Percentiles rank a stretch among this genome's conserved stretches.
Evolutionary conservation across 1,140 invertebrate genomes (phyloP).

Genomic region (Nephila pilipes): DNA sequence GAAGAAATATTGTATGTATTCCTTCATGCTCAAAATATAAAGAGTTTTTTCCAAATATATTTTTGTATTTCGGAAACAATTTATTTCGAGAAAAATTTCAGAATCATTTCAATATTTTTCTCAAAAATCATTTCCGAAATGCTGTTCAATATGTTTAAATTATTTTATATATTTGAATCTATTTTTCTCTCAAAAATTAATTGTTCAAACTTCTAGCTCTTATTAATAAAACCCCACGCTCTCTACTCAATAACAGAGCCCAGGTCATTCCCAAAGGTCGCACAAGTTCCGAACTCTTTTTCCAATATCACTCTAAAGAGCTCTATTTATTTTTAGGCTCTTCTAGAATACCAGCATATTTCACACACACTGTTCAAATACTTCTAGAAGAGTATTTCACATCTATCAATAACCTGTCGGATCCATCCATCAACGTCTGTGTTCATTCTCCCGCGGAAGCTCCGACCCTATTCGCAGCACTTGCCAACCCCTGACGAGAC

Average conservation of each 20-base stretch:
- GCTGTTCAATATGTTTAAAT: too few relatives aligned
- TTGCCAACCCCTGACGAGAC: slow-evolving; percentile 2
- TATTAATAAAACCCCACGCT: background rate
- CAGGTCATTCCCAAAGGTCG: background rate
- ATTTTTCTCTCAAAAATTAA: background rate
- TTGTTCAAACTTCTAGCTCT: too few relatives aligned
- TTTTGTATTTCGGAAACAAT: too few relatives aligned
- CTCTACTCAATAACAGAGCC: background rate
- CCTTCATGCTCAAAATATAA: too few relatives aligned
- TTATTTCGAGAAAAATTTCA: too few relatives aligned
- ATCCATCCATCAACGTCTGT: slow-evolving; percentile 1
- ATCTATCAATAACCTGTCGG: slow-evolving; percentile 26
- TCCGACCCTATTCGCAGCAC: background rate
- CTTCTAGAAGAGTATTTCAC: slow-evolving; percentile 23
- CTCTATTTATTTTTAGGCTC: background rate
- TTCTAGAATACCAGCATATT: background rate
- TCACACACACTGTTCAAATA: background rate
- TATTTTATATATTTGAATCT: background rate
- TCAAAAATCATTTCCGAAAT: too few relatives aligned
- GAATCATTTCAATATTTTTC: too few relatives aligned
- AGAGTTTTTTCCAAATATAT: too few relatives aligned
- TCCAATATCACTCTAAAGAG: background rate
- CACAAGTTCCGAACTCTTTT: background rate
- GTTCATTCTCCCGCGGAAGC: background rate
- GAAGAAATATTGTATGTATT: too few relatives aligned